A percentile compares a stretch with the other conserved stretches of the same genome.
Conservation (phyloP, 2,113 vertebrate genomes). For the Chaetura pelagica region DNA sequence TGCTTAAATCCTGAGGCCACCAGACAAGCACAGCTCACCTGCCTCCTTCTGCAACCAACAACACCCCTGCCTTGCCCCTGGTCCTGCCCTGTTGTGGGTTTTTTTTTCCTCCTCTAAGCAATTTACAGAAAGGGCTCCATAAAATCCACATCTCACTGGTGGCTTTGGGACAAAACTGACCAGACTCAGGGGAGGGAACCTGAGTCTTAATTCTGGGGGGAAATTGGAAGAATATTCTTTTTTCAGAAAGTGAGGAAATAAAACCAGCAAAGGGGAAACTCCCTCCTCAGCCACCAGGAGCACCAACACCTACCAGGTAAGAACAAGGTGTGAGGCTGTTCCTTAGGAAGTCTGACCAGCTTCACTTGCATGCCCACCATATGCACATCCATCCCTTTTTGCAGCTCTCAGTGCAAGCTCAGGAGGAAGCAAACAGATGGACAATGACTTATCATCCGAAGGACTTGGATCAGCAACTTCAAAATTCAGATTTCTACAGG, state of each 20-base stretch:
- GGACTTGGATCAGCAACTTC: conserved; percentile 12
- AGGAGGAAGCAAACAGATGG: conserved; percentile 33
- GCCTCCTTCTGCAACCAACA: neutral
- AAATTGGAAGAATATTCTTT: neutral
- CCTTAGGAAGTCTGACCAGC: neutral
- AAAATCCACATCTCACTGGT: fast-evolving
- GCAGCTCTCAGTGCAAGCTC: neutral
- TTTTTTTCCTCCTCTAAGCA: too few relatives aligned
- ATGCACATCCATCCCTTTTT: neutral
- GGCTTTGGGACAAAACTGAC: neutral
- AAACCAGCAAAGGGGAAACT: neutral
- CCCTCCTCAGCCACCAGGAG: neutral
- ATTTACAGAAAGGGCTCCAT: neutral
- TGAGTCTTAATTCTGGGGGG: fast-evolving
- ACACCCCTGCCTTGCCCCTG: neutral
- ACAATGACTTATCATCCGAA: neutral
- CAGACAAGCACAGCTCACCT: neutral
- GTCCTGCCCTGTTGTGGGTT: fast-evolving
- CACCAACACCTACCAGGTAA: neutral
- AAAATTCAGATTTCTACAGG: neutral
- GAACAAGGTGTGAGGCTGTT: neutral
- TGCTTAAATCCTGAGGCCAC: neutral
- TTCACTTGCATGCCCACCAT: neutral
- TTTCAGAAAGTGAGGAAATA: neutral
- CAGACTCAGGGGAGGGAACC: neutral